phyloP scores from a whole-genome alignment of 2,888 invertebrate species.

The Polydrusus pterygomalis region DNA sequence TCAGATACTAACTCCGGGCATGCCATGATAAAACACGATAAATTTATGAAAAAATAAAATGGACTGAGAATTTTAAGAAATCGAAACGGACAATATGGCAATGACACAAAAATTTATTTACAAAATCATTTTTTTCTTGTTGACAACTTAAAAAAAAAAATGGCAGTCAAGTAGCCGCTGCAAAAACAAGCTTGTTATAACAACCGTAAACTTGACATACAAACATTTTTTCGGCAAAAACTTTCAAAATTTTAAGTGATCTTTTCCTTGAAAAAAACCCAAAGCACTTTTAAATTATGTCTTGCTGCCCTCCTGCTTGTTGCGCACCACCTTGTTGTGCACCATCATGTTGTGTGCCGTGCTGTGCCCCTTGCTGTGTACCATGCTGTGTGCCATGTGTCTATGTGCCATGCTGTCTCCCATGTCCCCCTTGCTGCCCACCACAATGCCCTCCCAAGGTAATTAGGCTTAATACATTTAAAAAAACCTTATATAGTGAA shows the following conservation, averaged over 20 bases:
- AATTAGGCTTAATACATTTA: slow-evolving; percentile 12
- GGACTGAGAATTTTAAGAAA: slow-evolving; percentile 40
- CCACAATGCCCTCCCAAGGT: slow-evolving; percentile 43
- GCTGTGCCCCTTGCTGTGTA: slow-evolving; percentile 56
- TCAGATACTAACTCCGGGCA: slow-evolving; percentile 37
- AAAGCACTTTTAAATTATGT: slow-evolving; percentile 47
- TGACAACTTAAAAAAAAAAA: not conserved
- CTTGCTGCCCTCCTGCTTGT: slow-evolving; percentile 60
- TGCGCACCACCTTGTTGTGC: slow-evolving; percentile 56
- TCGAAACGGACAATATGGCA: slow-evolving; percentile 24
- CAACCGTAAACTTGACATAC: slow-evolving; percentile 29
- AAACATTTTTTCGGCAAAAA: slow-evolving; percentile 30
- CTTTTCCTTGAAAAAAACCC: slow-evolving; percentile 5
- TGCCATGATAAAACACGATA: slow-evolving; percentile 44
- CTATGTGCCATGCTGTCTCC: slow-evolving; percentile 48
- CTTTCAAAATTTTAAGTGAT: slow-evolving; percentile 43
- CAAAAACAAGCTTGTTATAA: slow-evolving; percentile 35
- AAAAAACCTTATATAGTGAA: no score
- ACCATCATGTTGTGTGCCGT: slow-evolving; percentile 56
- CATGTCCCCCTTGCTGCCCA: slow-evolving; percentile 43
- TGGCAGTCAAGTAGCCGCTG: slow-evolving; percentile 15
- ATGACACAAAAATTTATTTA: slow-evolving; percentile 37
- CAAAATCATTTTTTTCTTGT: slow-evolving; percentile 1
- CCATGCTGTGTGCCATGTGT: slow-evolving; percentile 61
- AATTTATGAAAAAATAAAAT: slow-evolving; percentile 39